Base-by-base conservation (phyloP, 2,113 vertebrate genomes). In the Sprattus sprattus region DNA sequence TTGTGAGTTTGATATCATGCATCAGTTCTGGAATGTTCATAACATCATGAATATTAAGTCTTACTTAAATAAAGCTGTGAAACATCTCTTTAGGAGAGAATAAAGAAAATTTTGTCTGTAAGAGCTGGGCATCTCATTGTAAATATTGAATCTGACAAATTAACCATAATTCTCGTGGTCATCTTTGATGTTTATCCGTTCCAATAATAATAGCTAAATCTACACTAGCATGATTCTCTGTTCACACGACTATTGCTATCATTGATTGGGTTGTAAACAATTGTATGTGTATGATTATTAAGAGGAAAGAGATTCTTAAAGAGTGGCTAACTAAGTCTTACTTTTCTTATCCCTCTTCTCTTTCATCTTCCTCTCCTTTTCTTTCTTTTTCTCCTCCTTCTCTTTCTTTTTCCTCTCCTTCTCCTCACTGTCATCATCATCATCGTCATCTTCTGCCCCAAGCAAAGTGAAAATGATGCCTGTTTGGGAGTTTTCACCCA, bases 381-480 rank as follows among this genome's bases (percentile, higher is more conserved):
- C 92, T 3, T 92, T 87, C 82, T 88, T 80, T 25, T 91, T 81
- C 49, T 89, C 80, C 57, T 87, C 75, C 81, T 82, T 88, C 75
- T 83, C 86, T 60, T 50, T 88, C 45, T 47, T 95, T 88, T 93
- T 91, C 60, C 89, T 82, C 81, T 96, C 95, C 89, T 95, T 90
- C n/a, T 89, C 57, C 81, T 96, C 96, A 78, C 98, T 96, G 44
- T 94, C 94, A 2, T 97, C 96, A 0, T 95, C 94, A 13, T 97
- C 96, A 6, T 95, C 96, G 6, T 98, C 97, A 32, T 96, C 96
- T 90, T 95, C 92, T 84, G 95, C 96, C 22, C 97, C 97, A 18
- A 99, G 97, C 90, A 99, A 96, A 8, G 96, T 97, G 90, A 98
- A 99, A 89, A 99, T 99, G 88, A 99, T 99, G 92, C 98, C 98